A percentile compares a stretch with the other conserved stretches of the same genome.
Evolutionary conservation across 2,113 vertebrate species (phyloP).

Genomic region (Scomber japonicus): DNA sequence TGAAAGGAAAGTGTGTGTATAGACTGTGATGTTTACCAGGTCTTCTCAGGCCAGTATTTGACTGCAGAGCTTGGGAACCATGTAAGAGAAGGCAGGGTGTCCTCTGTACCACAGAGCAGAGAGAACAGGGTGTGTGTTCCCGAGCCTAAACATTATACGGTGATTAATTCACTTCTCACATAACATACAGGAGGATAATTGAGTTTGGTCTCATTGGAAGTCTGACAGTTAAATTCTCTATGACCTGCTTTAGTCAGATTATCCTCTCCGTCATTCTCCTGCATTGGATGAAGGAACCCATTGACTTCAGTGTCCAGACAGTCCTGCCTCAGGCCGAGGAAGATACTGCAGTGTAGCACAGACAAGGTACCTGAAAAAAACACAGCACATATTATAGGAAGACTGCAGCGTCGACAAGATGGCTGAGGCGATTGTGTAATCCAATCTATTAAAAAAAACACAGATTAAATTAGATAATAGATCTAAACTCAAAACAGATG

Average conservation of each 20-base stretch:
- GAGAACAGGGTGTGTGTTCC: constrained; percentile 89
- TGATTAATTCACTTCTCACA: neutral
- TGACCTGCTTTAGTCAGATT: constrained; percentile 86
- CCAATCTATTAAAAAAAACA: neutral
- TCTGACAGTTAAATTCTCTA: neutral
- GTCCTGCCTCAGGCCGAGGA: constrained; percentile 89
- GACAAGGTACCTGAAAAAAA: constrained; percentile 87
- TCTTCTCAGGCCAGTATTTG: constrained; percentile 92
- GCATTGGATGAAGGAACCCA: constrained; percentile 90
- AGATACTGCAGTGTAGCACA: constrained; percentile 92
- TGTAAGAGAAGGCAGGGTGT: constrained; percentile 89
- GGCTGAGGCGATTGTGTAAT: neutral
- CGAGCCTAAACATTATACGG: constrained; percentile 72
- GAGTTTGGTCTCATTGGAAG: neutral
- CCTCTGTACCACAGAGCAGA: constrained; percentile 91
- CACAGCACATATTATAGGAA: neutral
- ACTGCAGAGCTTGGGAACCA: constrained; percentile 90
- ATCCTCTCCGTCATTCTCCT: constrained; percentile 89
- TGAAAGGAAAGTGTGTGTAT: no score
- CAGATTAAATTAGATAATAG: no score
- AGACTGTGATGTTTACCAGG: constrained; percentile 85
- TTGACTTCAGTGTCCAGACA: constrained; percentile 91
- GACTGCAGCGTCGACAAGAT: neutral
- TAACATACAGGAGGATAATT: neutral
- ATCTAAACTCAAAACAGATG: neutral